A percentile compares a stretch with the other conserved stretches of the same genome.
Conservation (phyloP, 2,888 invertebrate genomes). For the Melangyna quadrimaculata region DNA sequence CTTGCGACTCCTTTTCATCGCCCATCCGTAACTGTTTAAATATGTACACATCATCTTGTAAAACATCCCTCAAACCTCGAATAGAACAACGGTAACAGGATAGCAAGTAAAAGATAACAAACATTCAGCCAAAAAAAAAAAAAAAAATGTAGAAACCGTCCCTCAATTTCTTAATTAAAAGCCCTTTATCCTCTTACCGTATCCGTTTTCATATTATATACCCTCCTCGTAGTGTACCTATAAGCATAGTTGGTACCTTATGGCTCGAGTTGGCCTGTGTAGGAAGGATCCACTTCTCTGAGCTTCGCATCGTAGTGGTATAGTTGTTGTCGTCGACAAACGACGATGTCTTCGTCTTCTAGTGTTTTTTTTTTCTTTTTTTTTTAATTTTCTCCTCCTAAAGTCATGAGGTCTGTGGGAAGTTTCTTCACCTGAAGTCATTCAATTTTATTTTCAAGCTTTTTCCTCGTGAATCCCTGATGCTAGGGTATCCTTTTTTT, state of each 20-base stretch:
- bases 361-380: too few relatives aligned
- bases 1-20: background rate
- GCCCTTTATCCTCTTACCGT: conserved; percentile 72
- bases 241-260: conserved; percentile 26
- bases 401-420: conserved; percentile 66
- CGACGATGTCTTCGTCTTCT: background rate
- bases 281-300: conserved; percentile 55
- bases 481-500: conserved; percentile 3
- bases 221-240: background rate
- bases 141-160: conserved; percentile 42
- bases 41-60: conserved; percentile 69
- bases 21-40: conserved; percentile 54
- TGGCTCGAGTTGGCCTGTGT: conserved; percentile 36
- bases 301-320: conserved; percentile 25
- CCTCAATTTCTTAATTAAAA: conserved; percentile 72
- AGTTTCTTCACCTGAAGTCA: conserved; percentile 72
- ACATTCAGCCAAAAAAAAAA: conserved; percentile 1
- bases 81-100: conserved; percentile 44
- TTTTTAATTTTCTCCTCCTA: background rate
- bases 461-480: background rate
- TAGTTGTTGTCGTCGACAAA: background rate
- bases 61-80: conserved; percentile 46
- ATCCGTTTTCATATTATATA: conserved; percentile 61
- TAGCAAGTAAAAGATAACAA: conserved; percentile 43
- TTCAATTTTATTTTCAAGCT: conserved; percentile 66